phyloP scores from a whole-genome alignment of 2,888 invertebrate species.

The Synanthedon vespiformis region DNA sequence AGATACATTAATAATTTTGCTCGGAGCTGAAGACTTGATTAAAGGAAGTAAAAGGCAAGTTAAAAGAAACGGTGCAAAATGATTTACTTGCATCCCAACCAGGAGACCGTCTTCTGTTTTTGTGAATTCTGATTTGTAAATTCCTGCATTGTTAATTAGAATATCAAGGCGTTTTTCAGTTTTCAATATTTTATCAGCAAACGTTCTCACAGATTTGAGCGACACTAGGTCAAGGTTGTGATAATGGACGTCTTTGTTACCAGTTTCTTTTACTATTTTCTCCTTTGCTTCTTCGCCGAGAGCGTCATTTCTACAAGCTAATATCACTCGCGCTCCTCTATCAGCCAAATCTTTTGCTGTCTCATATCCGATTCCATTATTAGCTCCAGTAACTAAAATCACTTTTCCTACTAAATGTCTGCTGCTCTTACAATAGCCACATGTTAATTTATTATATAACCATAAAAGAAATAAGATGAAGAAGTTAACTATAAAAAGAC shows the following conservation, averaged over 20 bases:
- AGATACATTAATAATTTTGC: conserved; percentile 60
- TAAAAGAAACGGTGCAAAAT: too few species aligned
- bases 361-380: conserved; percentile 34
- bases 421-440: conserved; percentile 33
- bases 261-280: conserved; percentile 11
- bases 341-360: conserved; percentile 30
- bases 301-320: conserved; percentile 24
- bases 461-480: not conserved
- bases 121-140: conserved; percentile 7
- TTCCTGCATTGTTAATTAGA: conserved; percentile 55
- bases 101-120: not conserved
- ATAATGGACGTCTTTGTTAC: conserved; percentile 12
- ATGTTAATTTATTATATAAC: conserved; percentile 16
- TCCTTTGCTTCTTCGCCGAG: conserved; percentile 17
- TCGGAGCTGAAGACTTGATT: too few species aligned
- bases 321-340: conserved; percentile 28
- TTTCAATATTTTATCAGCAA: conserved; percentile 45
- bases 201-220: conserved; percentile 35
- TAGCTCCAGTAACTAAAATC: conserved; percentile 16
- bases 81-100: too few species aligned
- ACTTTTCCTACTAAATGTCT: conserved; percentile 59
- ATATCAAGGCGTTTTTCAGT: conserved; percentile 34
- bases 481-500: too few species aligned
- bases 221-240: conserved; percentile 22
- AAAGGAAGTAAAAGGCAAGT: not conserved